Evolutionary conservation across 1,140 invertebrate species (phyloP).

Genomic region (Heliconius hewitsoni): DNA sequence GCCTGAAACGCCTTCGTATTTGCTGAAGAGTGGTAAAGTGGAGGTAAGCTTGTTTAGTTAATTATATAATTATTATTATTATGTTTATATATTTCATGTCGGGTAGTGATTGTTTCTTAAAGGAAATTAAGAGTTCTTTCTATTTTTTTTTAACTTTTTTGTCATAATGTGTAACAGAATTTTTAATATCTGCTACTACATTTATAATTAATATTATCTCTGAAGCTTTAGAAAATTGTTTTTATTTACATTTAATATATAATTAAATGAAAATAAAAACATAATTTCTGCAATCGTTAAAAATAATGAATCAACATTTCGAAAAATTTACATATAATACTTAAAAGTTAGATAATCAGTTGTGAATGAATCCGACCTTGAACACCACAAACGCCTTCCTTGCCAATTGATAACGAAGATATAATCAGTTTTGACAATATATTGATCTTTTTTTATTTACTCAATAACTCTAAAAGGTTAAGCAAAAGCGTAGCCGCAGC

Average conservation of each 20-base stretch:
- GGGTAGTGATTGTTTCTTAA: too few species aligned
- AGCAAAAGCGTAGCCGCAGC: neutral
- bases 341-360: neutral
- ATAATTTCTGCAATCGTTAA: neutral
- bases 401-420: neutral
- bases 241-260: neutral
- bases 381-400: neutral
- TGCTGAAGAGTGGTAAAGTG: slow-evolving; percentile 67
- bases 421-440: neutral
- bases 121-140: too few species aligned
- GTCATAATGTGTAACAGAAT: too few species aligned
- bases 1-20: slow-evolving; percentile 70
- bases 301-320: neutral
- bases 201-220: too few species aligned
- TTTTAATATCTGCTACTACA: too few species aligned
- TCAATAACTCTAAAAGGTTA: neutral
- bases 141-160: too few species aligned
- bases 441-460: neutral
- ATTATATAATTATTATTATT: too few species aligned
- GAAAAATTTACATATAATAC: neutral
- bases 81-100: too few species aligned
- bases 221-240: too few species aligned
- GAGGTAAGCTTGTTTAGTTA: slow-evolving; percentile 48
- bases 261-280: neutral
- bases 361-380: neutral